Conservation (phyloP, 2,888 invertebrate genomes). For the Troglohyphantes excavatus region DNA sequence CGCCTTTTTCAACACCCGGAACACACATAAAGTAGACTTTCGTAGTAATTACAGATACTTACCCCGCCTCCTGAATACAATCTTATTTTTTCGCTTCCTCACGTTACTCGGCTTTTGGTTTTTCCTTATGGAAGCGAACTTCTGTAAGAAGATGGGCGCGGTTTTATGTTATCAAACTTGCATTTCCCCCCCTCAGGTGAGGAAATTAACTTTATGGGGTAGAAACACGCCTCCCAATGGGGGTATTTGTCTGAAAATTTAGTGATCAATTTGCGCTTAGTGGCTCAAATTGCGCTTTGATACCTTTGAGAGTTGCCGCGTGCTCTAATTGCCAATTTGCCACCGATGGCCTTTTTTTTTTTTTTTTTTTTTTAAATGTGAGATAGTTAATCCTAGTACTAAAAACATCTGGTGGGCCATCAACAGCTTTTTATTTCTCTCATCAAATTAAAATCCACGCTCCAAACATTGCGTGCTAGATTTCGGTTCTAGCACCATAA, state of each 20-base stretch:
- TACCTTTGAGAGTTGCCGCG: not conserved
- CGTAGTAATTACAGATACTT: slow-evolving; percentile 17
- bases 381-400: no score
- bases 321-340: slow-evolving; percentile 40
- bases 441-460: not conserved
- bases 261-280: slow-evolving; percentile 45
- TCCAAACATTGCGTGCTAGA: not conserved
- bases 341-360: not conserved
- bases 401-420: no score
- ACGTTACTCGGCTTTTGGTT: no score
- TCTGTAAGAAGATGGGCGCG: slow-evolving; percentile 17
- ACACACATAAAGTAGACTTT: not conserved
- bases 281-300: slow-evolving; percentile 18
- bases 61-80: slow-evolving; percentile 6
- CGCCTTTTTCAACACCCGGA: not conserved
- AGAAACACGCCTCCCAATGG: slow-evolving; percentile 23
- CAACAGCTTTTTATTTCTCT: no score
- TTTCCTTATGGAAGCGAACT: not conserved
- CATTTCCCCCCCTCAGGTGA: not conserved
- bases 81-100: not conserved
- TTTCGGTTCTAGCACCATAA: not conserved
- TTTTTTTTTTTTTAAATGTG: not conserved
- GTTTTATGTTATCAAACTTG: not conserved
- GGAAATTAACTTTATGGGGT: slow-evolving; percentile 20
- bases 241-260: slow-evolving; percentile 7